Evolutionary conservation across 2,113 vertebrate species (phyloP), one percentile per base, ranked within the genome.

Genomic region (Pseudopodoces humilis): DNA sequence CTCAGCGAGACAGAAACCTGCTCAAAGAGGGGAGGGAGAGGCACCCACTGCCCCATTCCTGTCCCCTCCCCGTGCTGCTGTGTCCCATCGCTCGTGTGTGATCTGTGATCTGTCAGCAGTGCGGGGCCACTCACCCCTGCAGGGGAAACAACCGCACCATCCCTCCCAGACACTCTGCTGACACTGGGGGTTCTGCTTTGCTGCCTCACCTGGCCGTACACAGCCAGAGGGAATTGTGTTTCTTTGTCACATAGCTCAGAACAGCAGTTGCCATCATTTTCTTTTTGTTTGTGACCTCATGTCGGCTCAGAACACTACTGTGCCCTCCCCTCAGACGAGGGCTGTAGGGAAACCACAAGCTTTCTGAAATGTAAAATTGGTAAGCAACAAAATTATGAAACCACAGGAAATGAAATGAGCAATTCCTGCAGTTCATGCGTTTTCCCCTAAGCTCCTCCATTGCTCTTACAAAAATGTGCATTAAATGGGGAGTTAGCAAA

Each of bases 311-410:
- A 83, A 37, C 7, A 78, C 94, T 96, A 94, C 95, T 95, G 79
- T 52, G 80, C 69, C 90, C 79, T 94, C 78, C 89, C 84, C 85
- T 21, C 94, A 87, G 94, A 92, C 2, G 13, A 92, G 43, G 82
- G 93, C 84, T 94, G 84, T 55, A 90, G 89, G 90, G 91, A 97
- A 96, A 95, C 96, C 95, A 93, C 96, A 95, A n/a, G 67, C 89
- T 90, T 95, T 84, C 25, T 87, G 95, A 97, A 95, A 95, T 59
- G 88, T 78, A 63, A 6, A 83, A 43, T 33, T 83, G 91, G 91
- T 95, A 87, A 90, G 94, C 84, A 97, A 55, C 63, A 63, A 44
- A 95, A 93, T 92, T 60, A 88, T 75, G 91, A 95, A 97, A 97
- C 93, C 95, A 83, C 94, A 89, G 95, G 96, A 95, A 97, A 93